Conservation (phyloP, 2,797 vertebrate species). For the Scyliorhinus canicula region DNA sequence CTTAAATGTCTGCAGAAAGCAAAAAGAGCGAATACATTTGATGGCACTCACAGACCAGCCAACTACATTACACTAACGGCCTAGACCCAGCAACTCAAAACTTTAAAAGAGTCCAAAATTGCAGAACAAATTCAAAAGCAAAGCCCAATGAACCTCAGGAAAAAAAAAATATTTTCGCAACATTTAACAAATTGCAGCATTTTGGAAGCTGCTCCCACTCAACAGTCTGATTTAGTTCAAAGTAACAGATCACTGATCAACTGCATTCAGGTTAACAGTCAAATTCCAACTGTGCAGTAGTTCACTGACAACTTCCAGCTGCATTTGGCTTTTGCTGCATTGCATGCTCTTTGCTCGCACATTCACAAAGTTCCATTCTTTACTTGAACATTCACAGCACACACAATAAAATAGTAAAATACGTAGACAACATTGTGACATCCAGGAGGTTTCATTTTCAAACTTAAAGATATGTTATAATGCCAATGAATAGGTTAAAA, state of each 20-base stretch:
- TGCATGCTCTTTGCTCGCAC: neutral
- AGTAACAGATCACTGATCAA: constrained; percentile 25
- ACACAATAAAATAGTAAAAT: neutral
- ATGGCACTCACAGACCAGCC: constrained; percentile 21
- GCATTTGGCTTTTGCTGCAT: neutral
- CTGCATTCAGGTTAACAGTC: neutral
- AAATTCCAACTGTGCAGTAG: neutral
- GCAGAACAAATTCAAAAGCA: neutral
- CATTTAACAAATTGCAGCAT: neutral
- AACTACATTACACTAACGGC: constrained; percentile 25
- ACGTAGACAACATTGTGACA: neutral
- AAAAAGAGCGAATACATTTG: neutral
- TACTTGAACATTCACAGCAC: neutral
- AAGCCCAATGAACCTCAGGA: neutral
- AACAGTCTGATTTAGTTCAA: neutral
- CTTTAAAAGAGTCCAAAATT: constrained; percentile 12
- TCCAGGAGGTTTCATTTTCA: constrained; percentile 11
- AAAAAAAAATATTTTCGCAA: neutral
- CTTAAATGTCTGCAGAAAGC: constrained; percentile 24
- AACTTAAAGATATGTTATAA: neutral
- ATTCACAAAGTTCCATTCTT: constrained; percentile 17
- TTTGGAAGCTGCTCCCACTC: neutral
- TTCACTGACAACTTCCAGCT: constrained; percentile 21
- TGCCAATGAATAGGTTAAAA: constrained; percentile 12
- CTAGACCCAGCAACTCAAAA: neutral